phyloP scores from a whole-genome alignment of 2,888 invertebrate species.

The Resseliella maxima region DNA sequence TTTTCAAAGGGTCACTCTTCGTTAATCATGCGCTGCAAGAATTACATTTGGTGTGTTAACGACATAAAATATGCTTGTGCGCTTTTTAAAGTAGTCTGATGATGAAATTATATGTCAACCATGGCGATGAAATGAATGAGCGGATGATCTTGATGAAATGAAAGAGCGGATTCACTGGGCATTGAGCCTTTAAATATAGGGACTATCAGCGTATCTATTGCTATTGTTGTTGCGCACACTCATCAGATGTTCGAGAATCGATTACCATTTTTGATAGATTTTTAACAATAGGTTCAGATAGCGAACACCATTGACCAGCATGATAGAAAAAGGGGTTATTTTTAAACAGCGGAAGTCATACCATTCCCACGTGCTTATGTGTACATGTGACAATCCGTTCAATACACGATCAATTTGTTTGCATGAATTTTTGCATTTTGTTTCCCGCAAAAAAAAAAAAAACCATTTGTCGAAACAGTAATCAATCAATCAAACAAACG shows the following conservation, averaged over 20 bases:
- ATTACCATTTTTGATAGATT: conserved; percentile 40
- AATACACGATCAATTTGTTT: background rate
- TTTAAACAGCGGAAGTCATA: background rate
- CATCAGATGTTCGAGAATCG: conserved; percentile 36
- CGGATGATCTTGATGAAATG: background rate
- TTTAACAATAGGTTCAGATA: conserved; percentile 7
- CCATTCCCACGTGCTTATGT: background rate
- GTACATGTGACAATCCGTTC: background rate
- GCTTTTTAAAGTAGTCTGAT: background rate
- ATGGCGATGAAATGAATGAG: background rate
- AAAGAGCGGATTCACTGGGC: background rate
- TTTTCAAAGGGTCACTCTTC: conserved; percentile 41
- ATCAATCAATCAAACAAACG: conserved; percentile 42
- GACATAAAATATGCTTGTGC: conserved; percentile 30
- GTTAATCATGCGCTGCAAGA: conserved; percentile 43
- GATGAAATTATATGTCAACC: conserved; percentile 14
- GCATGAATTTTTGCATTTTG: background rate
- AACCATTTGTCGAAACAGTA: background rate
- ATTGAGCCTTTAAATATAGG: background rate
- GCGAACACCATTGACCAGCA: conserved; percentile 29
- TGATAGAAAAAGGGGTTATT: conserved; percentile 15
- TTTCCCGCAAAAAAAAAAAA: background rate
- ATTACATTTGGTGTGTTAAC: conserved; percentile 5
- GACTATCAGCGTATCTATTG: background rate
- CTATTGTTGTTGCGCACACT: background rate